phyloP scores from a whole-genome alignment of 2,113 vertebrate species.

The Ceratotherium simum region DNA sequence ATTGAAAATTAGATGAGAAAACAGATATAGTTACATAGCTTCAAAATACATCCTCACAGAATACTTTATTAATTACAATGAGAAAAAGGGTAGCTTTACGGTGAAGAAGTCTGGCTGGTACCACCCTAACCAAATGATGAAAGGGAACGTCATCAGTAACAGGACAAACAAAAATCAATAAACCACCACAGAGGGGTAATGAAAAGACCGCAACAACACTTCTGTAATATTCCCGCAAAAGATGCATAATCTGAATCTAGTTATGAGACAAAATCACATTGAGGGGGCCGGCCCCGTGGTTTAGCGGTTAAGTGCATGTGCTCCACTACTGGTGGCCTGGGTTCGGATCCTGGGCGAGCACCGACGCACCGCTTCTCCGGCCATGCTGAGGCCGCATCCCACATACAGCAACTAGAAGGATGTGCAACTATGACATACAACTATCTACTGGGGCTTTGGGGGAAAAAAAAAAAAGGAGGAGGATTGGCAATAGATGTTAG shows the following conservation, averaged over 20 bases:
- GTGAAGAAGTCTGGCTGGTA: not conserved
- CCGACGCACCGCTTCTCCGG: no score
- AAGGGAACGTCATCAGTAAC: not conserved
- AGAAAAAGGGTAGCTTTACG: not conserved
- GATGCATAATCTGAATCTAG: not conserved
- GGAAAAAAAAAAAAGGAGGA: no score
- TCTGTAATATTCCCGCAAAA: not conserved
- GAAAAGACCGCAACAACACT: not conserved
- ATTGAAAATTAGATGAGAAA: not conserved
- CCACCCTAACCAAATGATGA: not conserved
- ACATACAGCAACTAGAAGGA: no score
- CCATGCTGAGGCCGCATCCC: no score
- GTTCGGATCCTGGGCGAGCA: no score
- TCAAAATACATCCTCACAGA: not conserved
- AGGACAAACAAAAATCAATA: not conserved
- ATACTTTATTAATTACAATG: not conserved
- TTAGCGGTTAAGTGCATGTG: no score
- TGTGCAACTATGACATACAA: no score
- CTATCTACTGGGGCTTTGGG: no score
- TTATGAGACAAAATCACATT: not conserved
- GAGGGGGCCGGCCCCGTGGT: not conserved
- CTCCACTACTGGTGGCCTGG: no score
- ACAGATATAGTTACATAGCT: not conserved
- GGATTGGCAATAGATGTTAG: no score
- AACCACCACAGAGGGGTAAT: not conserved